These are phyloP conservation scores for Muscicapa comitata DNA, from an alignment of 2,797 vertebrate genomes.

Conservation along the genomic window DNA sequence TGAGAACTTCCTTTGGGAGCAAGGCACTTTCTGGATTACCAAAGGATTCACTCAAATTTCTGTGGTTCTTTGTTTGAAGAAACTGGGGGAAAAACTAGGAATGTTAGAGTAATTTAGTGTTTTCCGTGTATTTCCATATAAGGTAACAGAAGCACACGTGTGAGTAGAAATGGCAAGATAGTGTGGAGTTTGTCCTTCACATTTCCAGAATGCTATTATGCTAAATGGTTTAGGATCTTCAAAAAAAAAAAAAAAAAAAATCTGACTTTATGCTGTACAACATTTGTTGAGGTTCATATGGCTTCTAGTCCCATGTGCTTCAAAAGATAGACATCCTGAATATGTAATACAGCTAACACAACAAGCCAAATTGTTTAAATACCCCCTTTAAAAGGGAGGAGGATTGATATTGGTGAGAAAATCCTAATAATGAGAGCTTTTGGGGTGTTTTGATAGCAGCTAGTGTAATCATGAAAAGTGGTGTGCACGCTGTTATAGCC, in stretches of 20 bases:
- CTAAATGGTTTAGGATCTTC: neutral
- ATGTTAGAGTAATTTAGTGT: neutral
- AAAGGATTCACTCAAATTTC: neutral
- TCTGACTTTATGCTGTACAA: accelerated
- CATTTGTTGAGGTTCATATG: neutral
- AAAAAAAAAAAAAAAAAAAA: neutral
- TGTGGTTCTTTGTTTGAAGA: neutral
- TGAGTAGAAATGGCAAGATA: neutral
- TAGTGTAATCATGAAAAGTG: neutral
- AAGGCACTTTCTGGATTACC: neutral
- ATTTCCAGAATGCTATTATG: neutral
- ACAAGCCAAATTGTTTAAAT: neutral
- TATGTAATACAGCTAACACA: neutral
- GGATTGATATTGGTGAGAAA: neutral
- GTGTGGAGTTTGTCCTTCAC: neutral
- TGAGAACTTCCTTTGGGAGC: neutral
- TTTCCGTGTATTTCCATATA: accelerated
- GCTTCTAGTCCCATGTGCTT: neutral
- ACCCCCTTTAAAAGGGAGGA: neutral
- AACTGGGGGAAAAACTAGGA: neutral
- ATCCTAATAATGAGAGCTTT: neutral
- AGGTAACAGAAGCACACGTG: neutral
- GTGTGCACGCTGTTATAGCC: slow-evolving; percentile 2
- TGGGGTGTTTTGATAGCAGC: slow-evolving; percentile 28
- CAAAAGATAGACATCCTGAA: neutral